A percentile compares a stretch with the other conserved stretches of the same genome.
Evolutionary conservation across 2,113 vertebrate species (phyloP).

Genomic region (Athene cunicularia): DNA sequence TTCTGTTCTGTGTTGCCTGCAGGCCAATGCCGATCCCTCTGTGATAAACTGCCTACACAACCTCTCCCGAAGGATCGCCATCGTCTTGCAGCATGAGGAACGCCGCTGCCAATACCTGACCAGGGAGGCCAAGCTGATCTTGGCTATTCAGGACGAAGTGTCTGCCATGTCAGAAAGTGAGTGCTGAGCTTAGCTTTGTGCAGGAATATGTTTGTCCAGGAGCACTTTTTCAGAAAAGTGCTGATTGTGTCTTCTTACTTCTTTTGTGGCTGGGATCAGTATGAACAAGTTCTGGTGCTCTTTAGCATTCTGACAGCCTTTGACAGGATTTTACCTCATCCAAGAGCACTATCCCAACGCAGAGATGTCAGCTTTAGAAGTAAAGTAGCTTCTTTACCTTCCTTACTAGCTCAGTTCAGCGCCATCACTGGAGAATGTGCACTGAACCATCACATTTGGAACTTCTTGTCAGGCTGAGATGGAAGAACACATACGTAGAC

Average conservation of each 20-base stretch:
- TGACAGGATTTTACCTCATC: not conserved
- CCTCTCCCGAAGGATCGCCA: conserved; percentile 91
- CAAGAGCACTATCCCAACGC: not conserved
- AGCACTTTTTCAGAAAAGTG: not conserved
- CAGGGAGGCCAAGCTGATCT: conserved; percentile 94
- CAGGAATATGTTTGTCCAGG: not conserved
- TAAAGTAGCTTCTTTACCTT: not conserved
- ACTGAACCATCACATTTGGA: not conserved
- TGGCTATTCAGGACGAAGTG: conserved; percentile 94
- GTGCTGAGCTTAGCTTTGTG: not conserved
- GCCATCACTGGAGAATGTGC: not conserved
- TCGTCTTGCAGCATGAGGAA: conserved; percentile 95
- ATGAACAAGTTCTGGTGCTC: not conserved
- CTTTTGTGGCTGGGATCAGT: not conserved
- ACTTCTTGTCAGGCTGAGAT: not conserved
- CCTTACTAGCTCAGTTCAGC: not conserved
- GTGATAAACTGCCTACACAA: conserved; percentile 96
- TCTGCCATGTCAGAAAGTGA: conserved; percentile 91
- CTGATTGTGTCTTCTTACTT: not conserved
- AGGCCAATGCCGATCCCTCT: conserved; percentile 93
- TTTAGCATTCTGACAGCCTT: not conserved
- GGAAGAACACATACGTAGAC: not conserved
- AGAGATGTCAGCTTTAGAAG: not conserved
- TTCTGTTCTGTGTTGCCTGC: not conserved
- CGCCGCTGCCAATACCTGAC: conserved; percentile 96